Conservation (phyloP, 2,113 vertebrate genomes). For the Prietella phreatophila region DNA sequence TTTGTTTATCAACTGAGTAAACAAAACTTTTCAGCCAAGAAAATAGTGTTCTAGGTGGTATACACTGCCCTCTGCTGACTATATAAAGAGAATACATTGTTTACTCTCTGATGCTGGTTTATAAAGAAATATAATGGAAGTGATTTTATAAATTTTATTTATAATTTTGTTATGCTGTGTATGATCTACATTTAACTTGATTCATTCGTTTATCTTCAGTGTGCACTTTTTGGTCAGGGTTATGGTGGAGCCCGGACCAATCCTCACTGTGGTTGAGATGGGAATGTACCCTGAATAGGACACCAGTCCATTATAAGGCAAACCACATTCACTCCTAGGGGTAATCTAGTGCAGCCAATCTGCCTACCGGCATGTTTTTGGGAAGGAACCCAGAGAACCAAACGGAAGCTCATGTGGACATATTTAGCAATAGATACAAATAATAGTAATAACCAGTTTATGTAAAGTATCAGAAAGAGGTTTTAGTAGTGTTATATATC, state of each 20-base stretch:
- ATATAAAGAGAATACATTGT: neutral
- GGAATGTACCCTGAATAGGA: neutral
- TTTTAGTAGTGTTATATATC: neutral
- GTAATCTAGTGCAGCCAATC: neutral
- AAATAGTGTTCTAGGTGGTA: neutral
- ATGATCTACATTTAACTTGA: neutral
- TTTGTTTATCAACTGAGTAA: constrained; percentile 4
- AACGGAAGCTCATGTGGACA: neutral
- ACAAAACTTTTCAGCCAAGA: neutral
- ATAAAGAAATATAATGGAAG: neutral
- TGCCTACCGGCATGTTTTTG: neutral
- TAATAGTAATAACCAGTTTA: neutral
- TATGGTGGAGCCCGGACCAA: neutral
- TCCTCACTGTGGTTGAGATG: neutral
- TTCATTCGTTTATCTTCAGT: neutral
- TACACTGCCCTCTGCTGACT: constrained; percentile 12
- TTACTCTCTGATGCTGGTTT: neutral
- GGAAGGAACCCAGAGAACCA: neutral
- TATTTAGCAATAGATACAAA: neutral
- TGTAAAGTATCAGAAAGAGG: neutral
- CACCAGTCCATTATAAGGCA: neutral
- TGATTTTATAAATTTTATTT: neutral
- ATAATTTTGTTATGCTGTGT: neutral
- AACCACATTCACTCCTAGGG: neutral
- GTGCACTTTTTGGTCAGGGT: neutral